Percentiles rank a stretch among this genome's conserved stretches.
Evolutionary conservation across 92 coral and sea anemone genomes (phyloP).

Genomic region (Palythoa heliodiscus): DNA sequence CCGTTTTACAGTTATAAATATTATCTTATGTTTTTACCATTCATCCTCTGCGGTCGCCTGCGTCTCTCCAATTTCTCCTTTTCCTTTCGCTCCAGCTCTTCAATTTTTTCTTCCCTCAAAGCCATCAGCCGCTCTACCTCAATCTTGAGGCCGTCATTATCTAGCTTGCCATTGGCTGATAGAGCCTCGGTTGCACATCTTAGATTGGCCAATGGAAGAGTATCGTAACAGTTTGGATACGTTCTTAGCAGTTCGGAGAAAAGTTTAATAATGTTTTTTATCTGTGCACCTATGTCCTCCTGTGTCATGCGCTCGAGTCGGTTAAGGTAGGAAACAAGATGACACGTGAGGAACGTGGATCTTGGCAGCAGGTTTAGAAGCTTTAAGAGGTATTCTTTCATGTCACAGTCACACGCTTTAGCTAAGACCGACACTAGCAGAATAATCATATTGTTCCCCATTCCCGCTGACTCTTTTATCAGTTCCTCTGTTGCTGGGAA

Average conservation of each 20-base stretch:
- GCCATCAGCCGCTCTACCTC: conserved; percentile 54
- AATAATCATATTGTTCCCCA: conserved; percentile 70
- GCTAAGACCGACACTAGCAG: conserved; percentile 71
- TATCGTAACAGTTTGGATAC: conserved; percentile 68
- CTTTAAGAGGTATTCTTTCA: conserved; percentile 45
- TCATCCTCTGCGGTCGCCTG: conserved; percentile 44
- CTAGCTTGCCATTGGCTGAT: conserved; percentile 17
- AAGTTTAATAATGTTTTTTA: conserved; percentile 61
- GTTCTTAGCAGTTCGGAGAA: conserved; percentile 65
- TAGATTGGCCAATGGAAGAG: conserved; percentile 73
- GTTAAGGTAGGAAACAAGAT: conserved; percentile 66
- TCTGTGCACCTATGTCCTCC: conserved; percentile 42
- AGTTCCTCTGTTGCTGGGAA: conserved; percentile 73
- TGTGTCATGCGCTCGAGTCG: conserved; percentile 47
- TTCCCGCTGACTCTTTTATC: conserved; percentile 27
- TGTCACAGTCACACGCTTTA: conserved; percentile 74
- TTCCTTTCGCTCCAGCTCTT: conserved; percentile 60
- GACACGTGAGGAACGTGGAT: conserved; percentile 60
- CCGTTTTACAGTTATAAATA: too few species aligned
- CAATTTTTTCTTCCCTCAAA: conserved; percentile 63
- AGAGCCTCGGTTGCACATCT: conserved; percentile 37
- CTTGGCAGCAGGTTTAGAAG: conserved; percentile 70
- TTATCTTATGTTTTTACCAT: conserved; percentile 35
- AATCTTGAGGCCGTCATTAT: conserved; percentile 29
- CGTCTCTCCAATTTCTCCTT: conserved; percentile 44